phyloP scores from a whole-genome alignment of 2,888 invertebrate species.

The Cetonia aurata region DNA sequence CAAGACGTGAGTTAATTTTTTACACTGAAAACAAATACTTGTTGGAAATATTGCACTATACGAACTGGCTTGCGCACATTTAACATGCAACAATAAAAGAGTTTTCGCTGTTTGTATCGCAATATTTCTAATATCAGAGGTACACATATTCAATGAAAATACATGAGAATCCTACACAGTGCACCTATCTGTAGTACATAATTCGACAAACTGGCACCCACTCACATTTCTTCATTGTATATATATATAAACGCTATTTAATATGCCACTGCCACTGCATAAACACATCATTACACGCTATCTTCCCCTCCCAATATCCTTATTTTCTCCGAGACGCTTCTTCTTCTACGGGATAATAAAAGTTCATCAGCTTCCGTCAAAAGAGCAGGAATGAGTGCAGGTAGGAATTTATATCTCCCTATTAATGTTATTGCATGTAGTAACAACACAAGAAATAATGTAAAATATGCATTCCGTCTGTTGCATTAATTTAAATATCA shows the following conservation, averaged over 20 bases:
- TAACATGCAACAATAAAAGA: background rate
- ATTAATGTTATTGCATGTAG: constrained; percentile 43
- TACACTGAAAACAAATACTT: constrained; percentile 16
- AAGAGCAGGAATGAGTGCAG: constrained; percentile 40
- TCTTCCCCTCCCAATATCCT: constrained; percentile 49
- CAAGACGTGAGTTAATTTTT: constrained; percentile 85
- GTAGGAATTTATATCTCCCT: constrained; percentile 45
- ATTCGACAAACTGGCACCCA: constrained; percentile 39
- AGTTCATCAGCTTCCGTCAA: constrained; percentile 38
- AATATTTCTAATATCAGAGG: constrained; percentile 9
- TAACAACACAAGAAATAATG: constrained; percentile 26
- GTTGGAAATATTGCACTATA: constrained; percentile 24
- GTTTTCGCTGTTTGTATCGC: constrained; percentile 4
- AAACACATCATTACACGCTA: constrained; percentile 56
- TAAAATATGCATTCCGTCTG: constrained; percentile 56
- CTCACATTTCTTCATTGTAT: constrained; percentile 41
- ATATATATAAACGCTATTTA: constrained; percentile 38
- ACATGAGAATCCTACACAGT: constrained; percentile 60
- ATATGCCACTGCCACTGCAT: constrained; percentile 38
- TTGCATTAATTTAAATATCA: constrained; percentile 46
- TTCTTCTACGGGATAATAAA: constrained; percentile 40
- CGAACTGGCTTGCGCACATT: background rate
- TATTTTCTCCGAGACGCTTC: constrained; percentile 54
- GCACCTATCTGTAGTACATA: constrained; percentile 57
- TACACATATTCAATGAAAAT: constrained; percentile 34